phyloP scores from a whole-genome alignment of 2,888 invertebrate species.

The Macrophya annulata region DNA sequence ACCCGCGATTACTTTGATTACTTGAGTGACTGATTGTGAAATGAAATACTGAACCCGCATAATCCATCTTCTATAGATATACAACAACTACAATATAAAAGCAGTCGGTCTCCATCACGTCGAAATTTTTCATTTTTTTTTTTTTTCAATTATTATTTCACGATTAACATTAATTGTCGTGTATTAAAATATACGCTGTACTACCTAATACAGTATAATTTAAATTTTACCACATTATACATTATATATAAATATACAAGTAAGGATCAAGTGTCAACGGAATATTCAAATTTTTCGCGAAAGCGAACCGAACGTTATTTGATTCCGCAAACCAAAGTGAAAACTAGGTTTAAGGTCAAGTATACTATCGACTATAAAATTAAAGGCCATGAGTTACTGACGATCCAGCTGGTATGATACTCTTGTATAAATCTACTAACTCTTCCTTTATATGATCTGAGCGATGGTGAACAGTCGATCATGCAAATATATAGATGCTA shows the following conservation, averaged over 20 bases:
- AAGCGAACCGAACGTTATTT: not conserved
- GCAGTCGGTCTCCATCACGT: not conserved
- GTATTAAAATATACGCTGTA: not conserved
- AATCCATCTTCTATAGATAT: not conserved
- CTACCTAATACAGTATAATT: too few relatives aligned
- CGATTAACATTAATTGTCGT: not conserved
- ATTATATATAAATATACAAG: not conserved
- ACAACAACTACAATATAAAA: not conserved
- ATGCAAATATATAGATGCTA: not conserved
- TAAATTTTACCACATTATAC: not conserved
- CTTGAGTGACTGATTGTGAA: slow-evolving; percentile 24
- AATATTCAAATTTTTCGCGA: slow-evolving; percentile 42
- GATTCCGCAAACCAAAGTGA: slow-evolving; percentile 37
- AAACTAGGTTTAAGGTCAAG: slow-evolving; percentile 49
- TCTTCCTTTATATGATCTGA: not conserved
- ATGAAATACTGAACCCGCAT: slow-evolving; percentile 12
- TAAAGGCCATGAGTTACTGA: slow-evolving; percentile 8
- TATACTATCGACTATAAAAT: slow-evolving; percentile 1
- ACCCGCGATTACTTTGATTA: slow-evolving; percentile 42
- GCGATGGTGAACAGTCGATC: not conserved
- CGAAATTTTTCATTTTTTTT: not conserved
- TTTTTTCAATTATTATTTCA: not conserved
- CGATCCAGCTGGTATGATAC: not conserved
- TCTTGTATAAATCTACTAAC: not conserved
- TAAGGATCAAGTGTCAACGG: not conserved